Conservation (phyloP, 2,797 vertebrate genomes). For the Urocyon cinereoargenteus region DNA sequence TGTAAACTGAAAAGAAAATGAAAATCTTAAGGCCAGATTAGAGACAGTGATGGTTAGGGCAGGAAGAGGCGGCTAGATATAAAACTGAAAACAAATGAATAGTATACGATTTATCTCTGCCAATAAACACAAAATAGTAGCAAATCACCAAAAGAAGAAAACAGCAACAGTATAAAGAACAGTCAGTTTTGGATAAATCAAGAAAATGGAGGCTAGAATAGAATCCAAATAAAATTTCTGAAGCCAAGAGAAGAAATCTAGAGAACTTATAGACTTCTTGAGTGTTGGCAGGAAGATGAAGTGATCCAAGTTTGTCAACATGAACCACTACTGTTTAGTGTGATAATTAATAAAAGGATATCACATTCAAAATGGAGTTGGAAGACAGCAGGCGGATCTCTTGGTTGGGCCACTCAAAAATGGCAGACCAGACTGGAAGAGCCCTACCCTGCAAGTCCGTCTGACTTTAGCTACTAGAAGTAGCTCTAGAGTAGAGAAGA, state of each 20-base stretch:
- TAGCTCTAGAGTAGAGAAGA: too few species aligned
- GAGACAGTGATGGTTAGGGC: not conserved
- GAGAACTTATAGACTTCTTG: not conserved
- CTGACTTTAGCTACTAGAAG: not conserved
- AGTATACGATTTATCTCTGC: not conserved
- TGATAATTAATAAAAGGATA: not conserved
- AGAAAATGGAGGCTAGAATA: not conserved
- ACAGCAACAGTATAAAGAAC: not conserved
- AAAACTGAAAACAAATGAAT: conserved; percentile 34
- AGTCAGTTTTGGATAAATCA: not conserved
- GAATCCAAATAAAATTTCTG: conserved; percentile 8
- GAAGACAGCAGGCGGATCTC: not conserved
- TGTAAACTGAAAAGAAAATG: conserved; percentile 49
- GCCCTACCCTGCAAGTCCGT: not conserved
- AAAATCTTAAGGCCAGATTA: conserved; percentile 5
- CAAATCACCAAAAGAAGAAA: not conserved
- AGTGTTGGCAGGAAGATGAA: not conserved
- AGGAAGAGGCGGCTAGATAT: not conserved
- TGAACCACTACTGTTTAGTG: not conserved
- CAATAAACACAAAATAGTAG: conserved; percentile 33
- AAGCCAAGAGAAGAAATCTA: not conserved
- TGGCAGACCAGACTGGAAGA: not conserved
- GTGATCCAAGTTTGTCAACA: not conserved
- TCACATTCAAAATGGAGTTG: not conserved
- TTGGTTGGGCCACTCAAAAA: not conserved